phyloP scores from a whole-genome alignment of 2,113 vertebrate genomes.

The Aldabrachelys gigantea region DNA sequence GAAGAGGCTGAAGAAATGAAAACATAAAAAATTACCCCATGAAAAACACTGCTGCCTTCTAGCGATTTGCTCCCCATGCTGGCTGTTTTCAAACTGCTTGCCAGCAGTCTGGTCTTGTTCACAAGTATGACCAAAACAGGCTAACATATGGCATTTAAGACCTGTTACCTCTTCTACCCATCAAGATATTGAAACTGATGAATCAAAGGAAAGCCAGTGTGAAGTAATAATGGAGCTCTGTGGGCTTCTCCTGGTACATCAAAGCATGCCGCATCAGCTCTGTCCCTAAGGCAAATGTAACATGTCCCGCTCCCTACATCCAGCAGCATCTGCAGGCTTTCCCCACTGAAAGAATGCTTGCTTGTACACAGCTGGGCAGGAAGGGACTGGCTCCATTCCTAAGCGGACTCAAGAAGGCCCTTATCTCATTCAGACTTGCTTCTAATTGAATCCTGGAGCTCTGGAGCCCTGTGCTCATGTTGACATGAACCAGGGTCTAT shows the following conservation, averaged over 20 bases:
- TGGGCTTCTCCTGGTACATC: conserved; percentile 39
- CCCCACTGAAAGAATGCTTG: neutral
- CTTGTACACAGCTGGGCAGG: neutral
- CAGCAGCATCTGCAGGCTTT: conserved; percentile 54
- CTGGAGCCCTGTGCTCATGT: conserved; percentile 24
- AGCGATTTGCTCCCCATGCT: neutral
- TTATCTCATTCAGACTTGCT: conserved; percentile 42
- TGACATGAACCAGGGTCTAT: neutral
- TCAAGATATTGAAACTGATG: conserved; percentile 26
- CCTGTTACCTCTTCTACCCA: conserved; percentile 35
- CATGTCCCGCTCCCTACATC: conserved; percentile 5
- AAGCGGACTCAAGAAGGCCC: conserved; percentile 29
- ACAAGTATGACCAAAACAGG: neutral
- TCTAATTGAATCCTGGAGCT: neutral
- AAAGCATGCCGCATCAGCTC: conserved; percentile 56
- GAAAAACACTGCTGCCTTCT: neutral
- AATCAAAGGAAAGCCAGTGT: conserved; percentile 35
- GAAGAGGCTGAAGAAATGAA: neutral
- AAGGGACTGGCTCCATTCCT: conserved; percentile 6
- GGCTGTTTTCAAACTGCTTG: neutral
- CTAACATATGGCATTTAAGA: conserved; percentile 44
- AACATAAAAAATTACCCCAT: neutral
- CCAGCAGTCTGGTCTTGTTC: neutral
- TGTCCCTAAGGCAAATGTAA: conserved; percentile 27
- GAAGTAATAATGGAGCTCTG: conserved; percentile 46